Evolutionary conservation across 2,888 invertebrate genomes (phyloP).

Genomic region (Vandiemenella viatica): DNA sequence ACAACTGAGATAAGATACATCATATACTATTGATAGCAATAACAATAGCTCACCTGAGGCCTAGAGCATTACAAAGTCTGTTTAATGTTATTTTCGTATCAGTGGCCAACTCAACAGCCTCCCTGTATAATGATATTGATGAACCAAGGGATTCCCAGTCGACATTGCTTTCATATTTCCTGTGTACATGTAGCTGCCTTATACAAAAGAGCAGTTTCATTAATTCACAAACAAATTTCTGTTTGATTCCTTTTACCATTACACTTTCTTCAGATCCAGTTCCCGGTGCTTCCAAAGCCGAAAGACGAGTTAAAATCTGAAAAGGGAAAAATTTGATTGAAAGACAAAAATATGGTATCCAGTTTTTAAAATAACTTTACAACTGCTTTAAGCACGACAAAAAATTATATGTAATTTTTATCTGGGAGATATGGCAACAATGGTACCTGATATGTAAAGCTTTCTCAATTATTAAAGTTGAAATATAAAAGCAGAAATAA

Average conservation of each 20-base stretch:
- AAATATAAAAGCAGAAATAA: too few species aligned
- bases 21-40: too few species aligned
- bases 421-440: too few species aligned
- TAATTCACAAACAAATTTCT: constrained; percentile 39
- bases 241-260: constrained; percentile 30
- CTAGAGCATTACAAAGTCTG: constrained; percentile 29
- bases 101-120: constrained; percentile 26
- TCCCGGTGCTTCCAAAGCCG: not conserved
- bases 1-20: too few species aligned
- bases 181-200: constrained; percentile 32
- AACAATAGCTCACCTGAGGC: constrained; percentile 22
- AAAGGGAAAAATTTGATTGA: too few species aligned
- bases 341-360: too few species aligned
- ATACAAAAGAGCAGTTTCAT: constrained; percentile 38
- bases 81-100: constrained; percentile 33
- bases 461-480: too few species aligned
- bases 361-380: too few species aligned
- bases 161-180: constrained; percentile 24
- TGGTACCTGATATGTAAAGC: too few species aligned
- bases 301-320: not conserved
- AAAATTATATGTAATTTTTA: too few species aligned
- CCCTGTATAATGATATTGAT: constrained; percentile 27
- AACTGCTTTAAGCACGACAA: too few species aligned
- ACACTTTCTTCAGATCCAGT: constrained; percentile 8
- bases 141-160: constrained; percentile 30